A percentile compares a stretch with the other conserved stretches of the same genome.
Conservation (phyloP, 1,140 invertebrate species). For the Leptonema lineaticorne region DNA sequence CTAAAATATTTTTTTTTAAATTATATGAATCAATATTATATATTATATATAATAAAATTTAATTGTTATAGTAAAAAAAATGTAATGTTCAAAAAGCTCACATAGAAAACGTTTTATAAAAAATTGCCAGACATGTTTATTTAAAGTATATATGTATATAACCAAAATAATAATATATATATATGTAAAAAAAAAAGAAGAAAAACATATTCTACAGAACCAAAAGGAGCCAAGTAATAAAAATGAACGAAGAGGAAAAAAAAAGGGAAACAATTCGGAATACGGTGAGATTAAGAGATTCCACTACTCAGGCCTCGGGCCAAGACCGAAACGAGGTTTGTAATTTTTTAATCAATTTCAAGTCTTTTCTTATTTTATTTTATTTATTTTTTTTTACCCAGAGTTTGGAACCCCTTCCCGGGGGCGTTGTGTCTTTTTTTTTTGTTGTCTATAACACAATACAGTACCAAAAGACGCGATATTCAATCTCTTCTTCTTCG, state of each 20-base stretch:
- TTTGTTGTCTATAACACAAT: background rate
- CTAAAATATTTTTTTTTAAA: too few species aligned
- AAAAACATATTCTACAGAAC: too few species aligned
- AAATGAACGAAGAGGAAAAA: background rate
- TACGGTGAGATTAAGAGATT: conserved; percentile 13
- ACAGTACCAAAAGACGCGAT: conserved; percentile 1
- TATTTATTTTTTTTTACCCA: background rate
- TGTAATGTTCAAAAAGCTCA: too few species aligned
- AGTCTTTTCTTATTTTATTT: too few species aligned
- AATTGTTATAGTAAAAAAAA: too few species aligned
- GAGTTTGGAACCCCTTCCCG: background rate
- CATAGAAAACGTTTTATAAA: too few species aligned
- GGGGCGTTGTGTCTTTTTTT: background rate
- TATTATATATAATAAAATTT: too few species aligned
- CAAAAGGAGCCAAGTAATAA: background rate
- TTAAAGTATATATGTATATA: too few species aligned
- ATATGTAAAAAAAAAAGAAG: too few species aligned
- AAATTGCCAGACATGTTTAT: too few species aligned
- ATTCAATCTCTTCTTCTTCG: background rate
- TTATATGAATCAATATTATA: too few species aligned
- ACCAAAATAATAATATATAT: too few species aligned
- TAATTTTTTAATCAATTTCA: conserved; percentile 19
- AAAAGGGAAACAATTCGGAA: background rate
- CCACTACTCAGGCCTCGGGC: conserved; percentile 7
- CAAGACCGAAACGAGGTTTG: conserved; percentile 12